A percentile compares a stretch with the other conserved stretches of the same genome.
Evolutionary conservation across 2,888 invertebrate genomes (phyloP).

Genomic region (Sepioteuthis lessoniana): DNA sequence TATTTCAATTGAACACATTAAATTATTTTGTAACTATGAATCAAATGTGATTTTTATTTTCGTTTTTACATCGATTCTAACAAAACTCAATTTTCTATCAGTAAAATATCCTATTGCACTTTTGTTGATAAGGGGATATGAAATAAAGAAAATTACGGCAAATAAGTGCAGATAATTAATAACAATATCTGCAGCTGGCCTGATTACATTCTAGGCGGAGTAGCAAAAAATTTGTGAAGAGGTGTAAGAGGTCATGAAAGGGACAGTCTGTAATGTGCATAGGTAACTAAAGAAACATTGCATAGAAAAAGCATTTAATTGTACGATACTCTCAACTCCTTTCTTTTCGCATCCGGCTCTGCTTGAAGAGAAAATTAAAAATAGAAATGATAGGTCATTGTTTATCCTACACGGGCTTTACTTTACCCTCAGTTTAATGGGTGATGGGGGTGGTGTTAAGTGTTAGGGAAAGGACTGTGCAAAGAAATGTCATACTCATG

Average conservation of each 20-base stretch:
- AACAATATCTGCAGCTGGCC: background rate
- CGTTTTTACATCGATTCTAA: no score
- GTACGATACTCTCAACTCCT: background rate
- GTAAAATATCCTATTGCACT: no score
- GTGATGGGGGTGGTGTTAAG: background rate
- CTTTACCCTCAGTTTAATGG: background rate
- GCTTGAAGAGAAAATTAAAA: background rate
- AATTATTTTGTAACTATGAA: no score
- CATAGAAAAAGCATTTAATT: background rate
- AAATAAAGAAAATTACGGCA: no score
- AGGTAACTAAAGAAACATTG: background rate
- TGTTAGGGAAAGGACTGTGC: background rate
- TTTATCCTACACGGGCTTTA: background rate
- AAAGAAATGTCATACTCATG: background rate
- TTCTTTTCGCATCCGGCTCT: background rate
- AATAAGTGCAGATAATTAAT: no score
- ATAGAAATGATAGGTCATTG: background rate
- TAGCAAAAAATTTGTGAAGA: background rate
- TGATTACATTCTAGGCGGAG: background rate
- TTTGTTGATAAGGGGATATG: no score
- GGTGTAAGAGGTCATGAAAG: background rate
- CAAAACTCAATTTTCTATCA: no score
- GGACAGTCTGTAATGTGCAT: background rate
- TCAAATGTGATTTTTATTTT: no score
- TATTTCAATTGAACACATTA: no score